These are phyloP conservation scores for Drosophila lacicola DNA, from an alignment of 2,888 invertebrate species.

Conservation along the genomic window DNA sequence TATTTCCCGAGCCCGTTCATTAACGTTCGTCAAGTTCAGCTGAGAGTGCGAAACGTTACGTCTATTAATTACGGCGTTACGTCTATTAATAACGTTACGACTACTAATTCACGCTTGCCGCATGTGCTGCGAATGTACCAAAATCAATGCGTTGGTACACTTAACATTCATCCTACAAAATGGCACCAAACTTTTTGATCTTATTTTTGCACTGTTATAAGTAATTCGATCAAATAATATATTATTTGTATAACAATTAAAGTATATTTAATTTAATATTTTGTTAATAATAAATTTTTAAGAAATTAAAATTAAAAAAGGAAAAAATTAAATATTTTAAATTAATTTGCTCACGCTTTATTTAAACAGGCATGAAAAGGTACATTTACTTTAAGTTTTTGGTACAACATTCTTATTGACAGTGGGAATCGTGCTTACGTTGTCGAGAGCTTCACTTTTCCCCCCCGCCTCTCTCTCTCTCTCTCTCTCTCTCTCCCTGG, in stretches of 20 bases:
- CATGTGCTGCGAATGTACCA: no score
- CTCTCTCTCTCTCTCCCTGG: background rate
- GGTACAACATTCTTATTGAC: background rate
- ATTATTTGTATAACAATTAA: no score
- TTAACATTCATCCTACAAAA: no score
- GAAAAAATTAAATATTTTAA: no score
- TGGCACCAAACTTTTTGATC: no score
- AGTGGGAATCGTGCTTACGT: slow-evolving; percentile 5
- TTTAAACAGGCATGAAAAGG: background rate
- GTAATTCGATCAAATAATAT: no score
- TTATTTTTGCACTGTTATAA: no score
- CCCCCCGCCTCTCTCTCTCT: background rate
- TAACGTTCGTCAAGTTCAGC: slow-evolving; percentile 32
- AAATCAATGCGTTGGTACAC: no score
- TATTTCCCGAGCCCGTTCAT: slow-evolving; percentile 29
- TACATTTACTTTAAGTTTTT: background rate
- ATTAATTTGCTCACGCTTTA: no score
- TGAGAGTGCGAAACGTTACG: slow-evolving; percentile 3
- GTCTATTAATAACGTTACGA: background rate
- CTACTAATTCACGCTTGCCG: background rate
- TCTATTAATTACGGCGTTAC: slow-evolving; percentile 5
- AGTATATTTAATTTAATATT: no score
- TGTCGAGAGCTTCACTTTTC: background rate
- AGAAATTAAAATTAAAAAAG: no score
- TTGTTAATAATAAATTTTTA: no score